These are phyloP conservation scores for Ormia ochracea DNA, from an alignment of 2,888 invertebrate genomes.

Conservation along the genomic window DNA sequence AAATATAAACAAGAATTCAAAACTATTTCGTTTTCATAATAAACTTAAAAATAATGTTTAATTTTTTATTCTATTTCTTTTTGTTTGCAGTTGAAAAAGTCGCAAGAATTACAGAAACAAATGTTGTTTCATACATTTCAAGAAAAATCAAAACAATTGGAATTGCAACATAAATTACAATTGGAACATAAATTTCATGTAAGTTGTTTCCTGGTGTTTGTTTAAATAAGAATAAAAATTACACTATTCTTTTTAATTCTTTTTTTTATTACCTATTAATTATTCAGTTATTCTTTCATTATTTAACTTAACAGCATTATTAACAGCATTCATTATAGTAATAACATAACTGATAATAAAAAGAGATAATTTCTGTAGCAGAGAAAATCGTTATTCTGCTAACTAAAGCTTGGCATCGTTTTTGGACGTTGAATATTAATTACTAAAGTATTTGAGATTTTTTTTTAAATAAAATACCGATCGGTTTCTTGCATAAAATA, in stretches of 20 bases:
- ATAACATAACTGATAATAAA: no score
- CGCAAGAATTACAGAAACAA: slow-evolving; percentile 94
- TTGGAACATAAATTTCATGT: slow-evolving; percentile 92
- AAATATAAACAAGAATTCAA: slow-evolving; percentile 9
- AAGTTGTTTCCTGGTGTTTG: slow-evolving; percentile 66
- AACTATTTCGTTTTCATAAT: slow-evolving; percentile 9
- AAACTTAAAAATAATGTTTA: slow-evolving; percentile 25
- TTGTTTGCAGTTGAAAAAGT: slow-evolving; percentile 89
- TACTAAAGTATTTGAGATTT: no score
- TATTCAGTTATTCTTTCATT: neutral
- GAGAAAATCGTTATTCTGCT: no score
- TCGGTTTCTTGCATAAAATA: no score
- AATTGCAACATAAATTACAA: slow-evolving; percentile 93
- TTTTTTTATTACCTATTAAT: neutral
- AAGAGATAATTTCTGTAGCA: no score
- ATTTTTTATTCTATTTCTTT: slow-evolving; percentile 50
- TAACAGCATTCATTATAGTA: neutral
- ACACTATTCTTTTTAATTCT: neutral
- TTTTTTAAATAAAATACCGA: no score
- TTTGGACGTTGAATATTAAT: no score
- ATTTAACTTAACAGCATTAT: no score
- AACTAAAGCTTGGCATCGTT: no score
- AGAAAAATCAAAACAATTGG: slow-evolving; percentile 92
- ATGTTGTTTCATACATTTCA: slow-evolving; percentile 93
- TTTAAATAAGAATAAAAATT: neutral